Conservation (phyloP, 2,888 invertebrate species). For the Drosophila suboccidentalis region DNA sequence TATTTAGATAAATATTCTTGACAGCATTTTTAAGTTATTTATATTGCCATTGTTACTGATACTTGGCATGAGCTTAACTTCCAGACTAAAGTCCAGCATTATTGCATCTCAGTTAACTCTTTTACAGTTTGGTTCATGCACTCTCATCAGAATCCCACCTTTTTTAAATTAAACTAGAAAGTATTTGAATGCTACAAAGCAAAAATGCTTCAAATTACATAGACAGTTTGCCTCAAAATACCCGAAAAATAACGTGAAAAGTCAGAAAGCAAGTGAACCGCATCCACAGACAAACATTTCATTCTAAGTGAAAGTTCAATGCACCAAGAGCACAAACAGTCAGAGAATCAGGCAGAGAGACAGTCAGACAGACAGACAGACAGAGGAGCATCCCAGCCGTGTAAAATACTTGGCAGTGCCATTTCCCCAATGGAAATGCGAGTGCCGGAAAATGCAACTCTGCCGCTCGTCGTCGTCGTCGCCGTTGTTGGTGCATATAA, state of each 20-base stretch:
- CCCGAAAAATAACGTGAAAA: conserved; percentile 31
- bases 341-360: conserved; percentile 7
- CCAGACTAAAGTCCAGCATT: not conserved
- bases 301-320: conserved; percentile 49
- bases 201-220: conserved; percentile 46
- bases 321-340: conserved; percentile 35
- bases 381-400: conserved; percentile 41
- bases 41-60: not conserved
- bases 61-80: not conserved
- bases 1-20: not conserved
- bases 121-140: not conserved
- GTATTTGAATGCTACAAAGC: conserved; percentile 43
- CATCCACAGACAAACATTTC: conserved; percentile 30
- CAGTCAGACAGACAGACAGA: conserved; percentile 12
- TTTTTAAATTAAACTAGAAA: conserved; percentile 9
- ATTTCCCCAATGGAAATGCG: conserved; percentile 64
- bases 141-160: not conserved
- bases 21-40: not conserved
- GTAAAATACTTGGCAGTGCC: conserved; percentile 56
- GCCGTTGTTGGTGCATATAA: conserved; percentile 37
- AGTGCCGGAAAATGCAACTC: conserved; percentile 71
- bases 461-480: conserved; percentile 26
- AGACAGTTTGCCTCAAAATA: conserved; percentile 44
- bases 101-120: not conserved
- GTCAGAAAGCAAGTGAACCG: conserved; percentile 52